These are phyloP conservation scores for Rhinolophus sinicus DNA, from an alignment of 2,113 vertebrate species.

Conservation along the genomic window DNA sequence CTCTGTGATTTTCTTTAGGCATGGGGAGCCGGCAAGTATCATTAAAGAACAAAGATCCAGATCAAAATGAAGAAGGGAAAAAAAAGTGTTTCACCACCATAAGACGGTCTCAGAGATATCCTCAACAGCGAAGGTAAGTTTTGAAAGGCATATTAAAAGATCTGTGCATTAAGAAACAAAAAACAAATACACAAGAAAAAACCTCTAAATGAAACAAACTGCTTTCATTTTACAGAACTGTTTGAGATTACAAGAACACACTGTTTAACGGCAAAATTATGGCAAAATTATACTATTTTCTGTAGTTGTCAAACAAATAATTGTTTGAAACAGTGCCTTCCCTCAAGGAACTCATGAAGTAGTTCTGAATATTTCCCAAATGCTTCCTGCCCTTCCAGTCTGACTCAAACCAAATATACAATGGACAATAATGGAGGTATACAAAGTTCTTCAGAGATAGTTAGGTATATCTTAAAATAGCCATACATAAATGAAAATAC, in stretches of 20 bases:
- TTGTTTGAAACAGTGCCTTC: neutral
- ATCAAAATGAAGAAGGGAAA: slow-evolving; percentile 40
- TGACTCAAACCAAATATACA: neutral
- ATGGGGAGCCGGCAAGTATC: neutral
- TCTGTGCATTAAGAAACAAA: neutral
- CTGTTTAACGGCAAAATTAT: no score
- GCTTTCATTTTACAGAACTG: neutral
- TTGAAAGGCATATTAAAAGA: neutral
- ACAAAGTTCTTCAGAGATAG: neutral
- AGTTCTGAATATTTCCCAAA: neutral
- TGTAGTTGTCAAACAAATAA: neutral
- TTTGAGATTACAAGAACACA: neutral
- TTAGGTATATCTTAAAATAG: neutral
- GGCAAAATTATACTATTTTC: neutral
- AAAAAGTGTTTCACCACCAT: neutral
- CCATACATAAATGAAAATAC: accelerated
- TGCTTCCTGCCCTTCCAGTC: neutral
- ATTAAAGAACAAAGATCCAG: slow-evolving; percentile 21
- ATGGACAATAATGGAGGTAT: neutral
- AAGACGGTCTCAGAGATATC: neutral
- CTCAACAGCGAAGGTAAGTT: neutral
- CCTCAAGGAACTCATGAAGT: neutral
- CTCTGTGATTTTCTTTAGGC: slow-evolving; percentile 46
- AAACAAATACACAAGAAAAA: neutral
- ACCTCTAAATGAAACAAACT: neutral